These are phyloP conservation scores for Brevipalpus yothersi DNA, from an alignment of 1,140 invertebrate genomes.

Conservation along the genomic window DNA sequence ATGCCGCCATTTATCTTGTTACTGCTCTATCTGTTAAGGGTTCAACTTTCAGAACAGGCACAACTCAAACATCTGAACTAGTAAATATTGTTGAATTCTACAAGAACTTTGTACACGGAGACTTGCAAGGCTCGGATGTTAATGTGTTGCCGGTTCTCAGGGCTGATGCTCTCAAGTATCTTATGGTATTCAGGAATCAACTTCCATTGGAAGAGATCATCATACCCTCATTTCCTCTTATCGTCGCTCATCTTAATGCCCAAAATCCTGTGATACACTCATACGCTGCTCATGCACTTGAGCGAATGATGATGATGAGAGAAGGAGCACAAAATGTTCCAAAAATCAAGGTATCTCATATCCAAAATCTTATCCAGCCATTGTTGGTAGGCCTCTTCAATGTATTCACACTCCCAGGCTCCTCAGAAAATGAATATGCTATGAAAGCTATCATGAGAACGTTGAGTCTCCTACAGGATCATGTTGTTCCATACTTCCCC, in stretches of 20 bases:
- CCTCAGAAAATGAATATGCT: slow-evolving; percentile 80
- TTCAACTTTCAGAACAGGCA: slow-evolving; percentile 61
- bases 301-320: slow-evolving; percentile 56
- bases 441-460: slow-evolving; percentile 90
- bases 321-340: slow-evolving; percentile 2
- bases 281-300: slow-evolving; percentile 72
- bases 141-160: slow-evolving; percentile 70
- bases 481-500: slow-evolving; percentile 47
- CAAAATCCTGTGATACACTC: slow-evolving; percentile 63
- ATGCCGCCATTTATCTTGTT: slow-evolving; percentile 83
- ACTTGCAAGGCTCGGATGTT: slow-evolving; percentile 34
- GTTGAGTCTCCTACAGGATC: slow-evolving; percentile 50
- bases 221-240: slow-evolving; percentile 40
- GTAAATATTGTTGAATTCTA: slow-evolving; percentile 74
- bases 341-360: slow-evolving; percentile 22
- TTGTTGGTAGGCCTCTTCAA: slow-evolving; percentile 48
- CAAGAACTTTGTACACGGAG: slow-evolving; percentile 51
- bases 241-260: slow-evolving; percentile 47
- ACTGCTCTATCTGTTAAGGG: slow-evolving; percentile 75
- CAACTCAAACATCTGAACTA: slow-evolving; percentile 64
- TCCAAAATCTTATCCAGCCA: slow-evolving; percentile 24
- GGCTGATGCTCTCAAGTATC: slow-evolving; percentile 81
- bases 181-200: slow-evolving; percentile 80
- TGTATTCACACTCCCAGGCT: slow-evolving; percentile 38
- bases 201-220: slow-evolving; percentile 47